phyloP scores from a whole-genome alignment of 2,797 vertebrate species.

The Oreochromis grahami region DNA sequence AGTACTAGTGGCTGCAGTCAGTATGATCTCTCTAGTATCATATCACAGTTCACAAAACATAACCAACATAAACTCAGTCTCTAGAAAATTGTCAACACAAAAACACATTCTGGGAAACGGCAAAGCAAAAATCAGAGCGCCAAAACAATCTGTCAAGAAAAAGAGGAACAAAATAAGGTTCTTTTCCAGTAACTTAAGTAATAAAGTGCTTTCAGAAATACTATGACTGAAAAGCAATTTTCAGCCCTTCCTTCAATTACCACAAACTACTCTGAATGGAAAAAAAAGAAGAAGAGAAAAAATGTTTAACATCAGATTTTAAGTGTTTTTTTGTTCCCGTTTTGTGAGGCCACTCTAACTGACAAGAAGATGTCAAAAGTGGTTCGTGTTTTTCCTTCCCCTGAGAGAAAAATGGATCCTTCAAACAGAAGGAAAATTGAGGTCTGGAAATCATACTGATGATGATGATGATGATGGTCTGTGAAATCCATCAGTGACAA shows the following conservation, averaged over 20 bases:
- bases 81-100: background rate
- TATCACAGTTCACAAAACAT: background rate
- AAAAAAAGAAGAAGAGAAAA: background rate
- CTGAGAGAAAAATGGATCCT: slow-evolving; percentile 22
- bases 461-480: background rate
- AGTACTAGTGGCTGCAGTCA: background rate
- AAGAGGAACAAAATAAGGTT: background rate
- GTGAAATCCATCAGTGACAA: slow-evolving; percentile 8
- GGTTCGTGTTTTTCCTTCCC: background rate
- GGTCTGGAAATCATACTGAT: slow-evolving; percentile 2
- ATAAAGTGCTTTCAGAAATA: slow-evolving; percentile 33
- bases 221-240: slow-evolving; percentile 40
- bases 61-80: background rate
- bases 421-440: slow-evolving; percentile 13
- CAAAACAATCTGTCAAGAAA: slow-evolving; percentile 11
- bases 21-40: background rate
- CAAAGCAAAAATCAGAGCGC: background rate
- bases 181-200: background rate
- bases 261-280: background rate
- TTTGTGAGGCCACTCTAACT: slow-evolving; percentile 3
- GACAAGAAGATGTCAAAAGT: slow-evolving; percentile 8
- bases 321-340: slow-evolving; percentile 21
- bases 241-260: slow-evolving; percentile 23
- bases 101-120: background rate
- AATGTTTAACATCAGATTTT: background rate